A percentile compares a stretch with the other conserved stretches of the same genome.
Evolutionary conservation across 2,888 invertebrate species (phyloP).

Genomic region (Nycteola revayana): DNA sequence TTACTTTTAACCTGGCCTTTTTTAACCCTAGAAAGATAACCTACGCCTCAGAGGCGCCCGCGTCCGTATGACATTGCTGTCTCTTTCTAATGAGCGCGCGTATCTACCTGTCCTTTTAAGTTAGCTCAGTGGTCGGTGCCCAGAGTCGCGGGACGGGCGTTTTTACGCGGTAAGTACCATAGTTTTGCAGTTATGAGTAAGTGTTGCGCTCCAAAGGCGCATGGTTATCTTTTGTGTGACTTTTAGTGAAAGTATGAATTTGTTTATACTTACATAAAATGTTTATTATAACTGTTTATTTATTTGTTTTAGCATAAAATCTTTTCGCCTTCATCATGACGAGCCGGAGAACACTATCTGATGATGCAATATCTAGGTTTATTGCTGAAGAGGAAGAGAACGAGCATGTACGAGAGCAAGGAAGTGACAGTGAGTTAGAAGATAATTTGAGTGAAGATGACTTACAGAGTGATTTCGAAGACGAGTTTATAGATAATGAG

Average conservation of each 20-base stretch:
- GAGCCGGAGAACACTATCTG: slow-evolving; percentile 3
- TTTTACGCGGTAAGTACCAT: slow-evolving; percentile 6
- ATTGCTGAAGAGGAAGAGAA: slow-evolving; percentile 4
- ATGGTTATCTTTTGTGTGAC: slow-evolving; percentile 6
- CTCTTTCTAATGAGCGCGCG: slow-evolving; percentile 3
- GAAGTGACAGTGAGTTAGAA: slow-evolving; percentile 4
- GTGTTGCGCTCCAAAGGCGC: slow-evolving; percentile 5
- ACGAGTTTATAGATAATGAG: too few relatives aligned
- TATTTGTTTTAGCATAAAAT: slow-evolving; percentile 2
- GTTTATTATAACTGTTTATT: slow-evolving; percentile 2
- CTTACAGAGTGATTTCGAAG: too few relatives aligned
- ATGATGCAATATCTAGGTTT: slow-evolving; percentile 2
- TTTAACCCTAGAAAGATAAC: slow-evolving; percentile 6
- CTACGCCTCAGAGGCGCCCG: slow-evolving; percentile 5
- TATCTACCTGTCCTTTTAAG: slow-evolving; percentile 1
- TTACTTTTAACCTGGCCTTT: too few relatives aligned
- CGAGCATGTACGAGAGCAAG: slow-evolving; percentile 1
- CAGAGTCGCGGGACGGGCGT: slow-evolving; percentile 4
- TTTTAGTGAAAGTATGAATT: slow-evolving; percentile 2
- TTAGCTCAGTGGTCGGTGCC: slow-evolving; percentile 1
- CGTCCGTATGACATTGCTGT: background rate
- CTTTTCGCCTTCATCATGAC: slow-evolving; percentile 2
- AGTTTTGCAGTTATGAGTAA: slow-evolving; percentile 4
- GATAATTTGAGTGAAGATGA: too few relatives aligned
- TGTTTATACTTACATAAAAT: slow-evolving; percentile 3